Percentiles rank a stretch among this genome's conserved stretches.
Conservation (phyloP, 1,140 invertebrate species). For the Tetramorium alpestre region DNA sequence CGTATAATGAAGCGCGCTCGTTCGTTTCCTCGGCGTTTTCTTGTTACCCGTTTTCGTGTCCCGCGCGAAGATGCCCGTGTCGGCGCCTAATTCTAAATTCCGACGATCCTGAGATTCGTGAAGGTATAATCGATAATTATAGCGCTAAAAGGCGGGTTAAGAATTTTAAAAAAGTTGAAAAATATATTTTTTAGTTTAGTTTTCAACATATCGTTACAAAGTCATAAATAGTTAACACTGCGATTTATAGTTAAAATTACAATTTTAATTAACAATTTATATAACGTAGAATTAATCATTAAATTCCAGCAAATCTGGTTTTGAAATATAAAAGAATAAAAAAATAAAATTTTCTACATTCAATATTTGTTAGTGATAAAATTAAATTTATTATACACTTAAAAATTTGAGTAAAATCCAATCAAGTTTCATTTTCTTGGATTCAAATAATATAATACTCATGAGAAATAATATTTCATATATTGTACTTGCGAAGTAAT, state of each 20-base stretch:
- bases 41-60: constrained; percentile 23
- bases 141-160: background rate
- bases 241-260: too few species aligned
- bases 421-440: too few species aligned
- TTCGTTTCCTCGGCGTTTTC: constrained; percentile 71
- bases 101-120: background rate
- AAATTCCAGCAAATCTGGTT: background rate
- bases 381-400: too few species aligned
- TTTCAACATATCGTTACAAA: background rate
- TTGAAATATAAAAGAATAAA: background rate
- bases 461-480: too few species aligned
- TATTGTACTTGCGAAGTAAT: too few species aligned
- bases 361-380: too few species aligned
- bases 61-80: constrained; percentile 24
- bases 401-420: too few species aligned
- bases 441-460: too few species aligned
- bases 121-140: background rate
- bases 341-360: background rate
- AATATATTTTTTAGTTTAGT: too few species aligned
- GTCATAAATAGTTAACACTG: too few species aligned
- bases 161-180: background rate
- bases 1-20: constrained; percentile 85
- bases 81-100: constrained; percentile 44
- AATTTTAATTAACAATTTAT: too few species aligned
- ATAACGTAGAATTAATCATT: background rate